Conservation (phyloP, 1,140 invertebrate species). For the Samia ricini region DNA sequence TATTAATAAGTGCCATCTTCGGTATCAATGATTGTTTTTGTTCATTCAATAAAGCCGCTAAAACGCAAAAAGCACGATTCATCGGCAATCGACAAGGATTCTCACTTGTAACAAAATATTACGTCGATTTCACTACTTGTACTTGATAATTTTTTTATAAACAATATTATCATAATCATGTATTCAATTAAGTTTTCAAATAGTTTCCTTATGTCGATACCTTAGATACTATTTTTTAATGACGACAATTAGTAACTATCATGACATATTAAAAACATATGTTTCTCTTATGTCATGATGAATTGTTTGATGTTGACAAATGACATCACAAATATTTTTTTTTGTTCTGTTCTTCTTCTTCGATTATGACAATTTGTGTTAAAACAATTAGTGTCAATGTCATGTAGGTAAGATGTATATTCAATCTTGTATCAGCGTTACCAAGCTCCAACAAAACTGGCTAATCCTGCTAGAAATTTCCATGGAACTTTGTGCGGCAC, state of each 20-base stretch:
- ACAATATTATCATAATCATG: background rate
- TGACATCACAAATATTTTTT: background rate
- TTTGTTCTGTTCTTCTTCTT: too few relatives aligned
- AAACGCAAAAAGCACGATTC: slow-evolving; percentile 36
- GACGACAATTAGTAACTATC: background rate
- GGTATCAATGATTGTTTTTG: slow-evolving; percentile 25
- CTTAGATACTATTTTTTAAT: background rate
- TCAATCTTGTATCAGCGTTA: too few relatives aligned
- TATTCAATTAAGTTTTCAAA: background rate
- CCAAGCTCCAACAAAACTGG: too few relatives aligned
- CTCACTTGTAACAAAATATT: background rate
- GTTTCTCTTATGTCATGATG: background rate
- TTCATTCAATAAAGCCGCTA: slow-evolving; percentile 31
- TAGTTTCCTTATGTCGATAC: background rate
- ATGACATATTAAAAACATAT: background rate
- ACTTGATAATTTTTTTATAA: background rate
- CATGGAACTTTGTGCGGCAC: too few relatives aligned
- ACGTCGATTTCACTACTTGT: background rate
- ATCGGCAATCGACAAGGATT: slow-evolving; percentile 19
- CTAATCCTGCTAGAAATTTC: too few relatives aligned
- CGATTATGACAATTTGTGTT: too few relatives aligned
- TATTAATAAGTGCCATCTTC: slow-evolving; percentile 37
- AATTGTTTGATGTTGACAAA: too few relatives aligned
- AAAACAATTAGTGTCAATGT: too few relatives aligned
- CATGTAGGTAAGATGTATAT: too few relatives aligned